Evolutionary conservation across 2,113 vertebrate species (phyloP).

Genomic region (Colaptes auratus): DNA sequence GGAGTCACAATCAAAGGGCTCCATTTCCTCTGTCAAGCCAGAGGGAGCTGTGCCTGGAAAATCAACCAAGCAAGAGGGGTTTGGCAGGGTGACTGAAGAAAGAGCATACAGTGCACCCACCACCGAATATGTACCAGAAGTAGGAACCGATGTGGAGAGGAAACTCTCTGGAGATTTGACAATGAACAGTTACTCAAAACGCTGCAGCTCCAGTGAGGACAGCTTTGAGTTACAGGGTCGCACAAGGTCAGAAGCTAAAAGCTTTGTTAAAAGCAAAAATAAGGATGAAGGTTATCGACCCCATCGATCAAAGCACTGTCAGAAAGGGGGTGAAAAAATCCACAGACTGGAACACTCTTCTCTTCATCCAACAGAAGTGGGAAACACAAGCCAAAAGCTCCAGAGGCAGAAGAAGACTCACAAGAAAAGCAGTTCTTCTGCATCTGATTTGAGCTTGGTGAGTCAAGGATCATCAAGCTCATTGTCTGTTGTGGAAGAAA

Average conservation of each 20-base stretch:
- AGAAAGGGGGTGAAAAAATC: conserved; percentile 53
- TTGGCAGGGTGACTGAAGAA: not conserved
- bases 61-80: not conserved
- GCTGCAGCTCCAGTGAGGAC: conserved; percentile 76
- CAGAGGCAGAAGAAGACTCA: not conserved
- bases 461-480: conserved; percentile 64
- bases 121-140: not conserved
- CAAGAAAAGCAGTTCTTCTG: conserved; percentile 44
- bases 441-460: conserved; percentile 52
- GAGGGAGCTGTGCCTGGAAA: conserved; percentile 34
- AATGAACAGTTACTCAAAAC: conserved; percentile 60
- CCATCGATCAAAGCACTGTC: conserved; percentile 40
- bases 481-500: conserved; percentile 65
- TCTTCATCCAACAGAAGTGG: conserved; percentile 21
- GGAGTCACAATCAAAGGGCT: conserved; percentile 7
- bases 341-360: not conserved
- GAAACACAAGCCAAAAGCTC: not conserved
- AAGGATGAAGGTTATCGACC: conserved; percentile 58
- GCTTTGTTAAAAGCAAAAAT: conserved; percentile 64
- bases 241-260: conserved; percentile 71
- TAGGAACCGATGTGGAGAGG: not conserved
- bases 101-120: not conserved
- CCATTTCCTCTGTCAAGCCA: conserved; percentile 8
- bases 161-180: not conserved
- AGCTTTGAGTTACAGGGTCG: conserved; percentile 80